phyloP scores from a whole-genome alignment of 2,888 invertebrate species.

The Augiades crinisus region DNA sequence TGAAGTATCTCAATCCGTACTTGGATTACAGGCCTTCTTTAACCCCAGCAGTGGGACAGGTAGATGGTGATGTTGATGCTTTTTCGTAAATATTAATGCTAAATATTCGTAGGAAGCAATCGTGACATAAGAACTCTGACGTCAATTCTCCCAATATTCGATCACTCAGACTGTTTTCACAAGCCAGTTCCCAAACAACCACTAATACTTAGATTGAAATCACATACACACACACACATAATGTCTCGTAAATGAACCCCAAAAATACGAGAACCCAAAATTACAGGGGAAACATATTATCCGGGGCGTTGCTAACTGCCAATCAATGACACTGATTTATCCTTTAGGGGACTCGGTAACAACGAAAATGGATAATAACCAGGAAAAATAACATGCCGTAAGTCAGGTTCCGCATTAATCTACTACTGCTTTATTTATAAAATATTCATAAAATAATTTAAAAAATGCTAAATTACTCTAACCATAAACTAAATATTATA shows the following conservation, averaged over 20 bases:
- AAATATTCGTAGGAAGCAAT: too few relatives aligned
- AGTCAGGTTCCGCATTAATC: background rate
- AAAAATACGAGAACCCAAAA: conserved; percentile 42
- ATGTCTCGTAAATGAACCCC: conserved; percentile 41
- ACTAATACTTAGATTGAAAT: conserved; percentile 28
- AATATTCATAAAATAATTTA: too few relatives aligned
- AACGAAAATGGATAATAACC: conserved; percentile 26
- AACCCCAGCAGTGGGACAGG: too few relatives aligned
- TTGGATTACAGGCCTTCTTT: too few relatives aligned
- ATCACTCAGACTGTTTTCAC: background rate
- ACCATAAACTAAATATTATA: too few relatives aligned
- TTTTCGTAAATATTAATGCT: too few relatives aligned
- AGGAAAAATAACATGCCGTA: background rate
- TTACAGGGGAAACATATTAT: conserved; percentile 57
- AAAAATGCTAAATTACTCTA: too few relatives aligned
- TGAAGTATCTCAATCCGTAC: too few relatives aligned
- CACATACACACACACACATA: conserved; percentile 51
- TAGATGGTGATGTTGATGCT: too few relatives aligned
- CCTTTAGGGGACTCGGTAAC: conserved; percentile 44
- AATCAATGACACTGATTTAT: conserved; percentile 77
- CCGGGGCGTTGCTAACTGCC: conserved; percentile 72
- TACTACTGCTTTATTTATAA: too few relatives aligned
- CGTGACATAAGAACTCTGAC: too few relatives aligned
- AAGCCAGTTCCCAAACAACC: background rate
- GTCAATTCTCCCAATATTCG: background rate